A percentile compares a stretch with the other conserved stretches of the same genome.
Conservation (phyloP, 2,888 invertebrate species). For the Ceramica pisi region DNA sequence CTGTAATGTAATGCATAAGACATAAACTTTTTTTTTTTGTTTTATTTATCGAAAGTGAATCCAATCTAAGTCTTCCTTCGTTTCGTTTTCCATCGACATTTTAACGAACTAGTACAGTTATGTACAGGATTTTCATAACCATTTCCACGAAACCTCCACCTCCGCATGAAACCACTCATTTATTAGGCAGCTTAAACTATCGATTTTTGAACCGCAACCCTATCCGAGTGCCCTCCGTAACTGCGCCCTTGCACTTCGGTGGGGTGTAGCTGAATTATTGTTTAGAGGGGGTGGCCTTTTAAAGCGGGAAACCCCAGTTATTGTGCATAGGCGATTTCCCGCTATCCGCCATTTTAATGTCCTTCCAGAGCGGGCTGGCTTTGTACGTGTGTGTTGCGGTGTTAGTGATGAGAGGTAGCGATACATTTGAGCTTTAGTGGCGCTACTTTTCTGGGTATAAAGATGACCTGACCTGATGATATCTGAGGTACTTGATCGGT, state of each 20-base stretch:
- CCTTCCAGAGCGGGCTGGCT: constrained; percentile 72
- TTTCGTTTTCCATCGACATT: too few species aligned
- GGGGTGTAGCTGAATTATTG: constrained; percentile 91
- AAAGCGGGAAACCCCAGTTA: constrained; percentile 90
- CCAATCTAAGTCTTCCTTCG: too few species aligned
- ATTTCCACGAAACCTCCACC: constrained; percentile 17
- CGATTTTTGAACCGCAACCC: constrained; percentile 73
- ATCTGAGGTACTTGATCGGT: too few species aligned
- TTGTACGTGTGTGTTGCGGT: constrained; percentile 68
- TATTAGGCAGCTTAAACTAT: constrained; percentile 66
- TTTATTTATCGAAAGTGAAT: too few species aligned
- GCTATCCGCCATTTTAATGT: constrained; percentile 90
- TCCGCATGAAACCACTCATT: constrained; percentile 50
- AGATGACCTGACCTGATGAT: background rate
- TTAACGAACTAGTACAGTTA: background rate
- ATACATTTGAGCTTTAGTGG: background rate
- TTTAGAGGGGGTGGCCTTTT: constrained; percentile 87
- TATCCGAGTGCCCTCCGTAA: constrained; percentile 82
- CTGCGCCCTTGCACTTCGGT: constrained; percentile 91
- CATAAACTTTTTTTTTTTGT: too few species aligned
- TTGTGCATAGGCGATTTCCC: constrained; percentile 90
- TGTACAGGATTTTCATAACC: constrained; percentile 10
- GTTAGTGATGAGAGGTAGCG: constrained; percentile 39
- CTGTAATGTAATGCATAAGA: too few species aligned
- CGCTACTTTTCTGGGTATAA: background rate